Percentiles rank a stretch among this genome's conserved stretches.
Evolutionary conservation across 2,113 vertebrate genomes (phyloP).

Genomic region (Ailurus styani): DNA sequence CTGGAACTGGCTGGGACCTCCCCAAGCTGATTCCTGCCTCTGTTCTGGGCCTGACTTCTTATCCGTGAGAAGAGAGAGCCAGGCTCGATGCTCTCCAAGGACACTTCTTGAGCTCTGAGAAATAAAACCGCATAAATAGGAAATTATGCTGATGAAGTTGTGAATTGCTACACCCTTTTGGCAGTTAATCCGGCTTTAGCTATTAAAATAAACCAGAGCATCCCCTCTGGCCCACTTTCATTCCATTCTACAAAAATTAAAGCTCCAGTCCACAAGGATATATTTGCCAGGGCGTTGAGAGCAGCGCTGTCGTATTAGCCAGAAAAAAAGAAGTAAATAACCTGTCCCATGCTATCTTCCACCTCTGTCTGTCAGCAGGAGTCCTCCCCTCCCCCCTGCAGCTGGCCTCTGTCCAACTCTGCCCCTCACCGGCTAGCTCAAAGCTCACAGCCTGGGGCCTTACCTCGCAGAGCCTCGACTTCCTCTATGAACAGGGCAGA

Average conservation of each 20-base stretch:
- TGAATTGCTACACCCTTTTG: neutral
- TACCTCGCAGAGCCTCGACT: neutral
- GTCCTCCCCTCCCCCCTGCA: rapidly evolving
- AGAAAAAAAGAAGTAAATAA: neutral
- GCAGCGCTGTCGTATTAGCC: neutral
- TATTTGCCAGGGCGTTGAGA: neutral
- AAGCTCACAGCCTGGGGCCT: neutral
- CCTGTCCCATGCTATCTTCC: neutral
- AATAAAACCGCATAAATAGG: neutral
- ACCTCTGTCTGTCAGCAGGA: neutral
- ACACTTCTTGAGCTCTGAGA: neutral
- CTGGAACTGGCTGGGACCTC: neutral
- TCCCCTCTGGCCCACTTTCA: constrained; percentile 15
- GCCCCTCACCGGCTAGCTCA: neutral
- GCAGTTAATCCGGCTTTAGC: neutral
- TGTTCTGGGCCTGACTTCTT: neutral
- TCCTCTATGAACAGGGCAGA: neutral
- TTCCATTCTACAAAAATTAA: neutral
- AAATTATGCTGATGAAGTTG: neutral
- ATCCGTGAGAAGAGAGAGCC: neutral
- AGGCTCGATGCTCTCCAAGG: neutral
- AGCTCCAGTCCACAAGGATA: neutral
- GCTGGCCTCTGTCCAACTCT: neutral
- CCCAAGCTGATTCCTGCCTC: neutral
- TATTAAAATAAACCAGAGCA: neutral